These are phyloP conservation scores for Cerceris rybyensis DNA, from an alignment of 2,888 invertebrate genomes.

Conservation along the genomic window DNA sequence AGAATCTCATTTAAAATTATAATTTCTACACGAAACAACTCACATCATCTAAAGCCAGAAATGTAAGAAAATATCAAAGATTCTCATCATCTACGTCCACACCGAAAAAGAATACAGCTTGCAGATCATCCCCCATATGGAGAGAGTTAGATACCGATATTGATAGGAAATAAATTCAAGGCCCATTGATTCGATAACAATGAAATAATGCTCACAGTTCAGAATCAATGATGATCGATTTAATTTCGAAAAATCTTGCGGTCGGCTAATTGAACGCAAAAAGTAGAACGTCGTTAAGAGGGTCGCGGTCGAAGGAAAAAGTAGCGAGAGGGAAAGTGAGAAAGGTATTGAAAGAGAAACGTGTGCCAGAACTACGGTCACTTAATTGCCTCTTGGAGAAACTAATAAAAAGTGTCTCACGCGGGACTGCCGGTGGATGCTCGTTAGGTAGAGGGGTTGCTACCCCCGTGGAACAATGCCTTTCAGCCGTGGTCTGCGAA, in stretches of 20 bases:
- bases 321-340: slow-evolving; percentile 9
- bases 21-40: no score
- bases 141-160: no score
- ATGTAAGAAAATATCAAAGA: no score
- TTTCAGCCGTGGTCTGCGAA: slow-evolving; percentile 47
- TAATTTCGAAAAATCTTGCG: slow-evolving; percentile 19
- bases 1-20: no score
- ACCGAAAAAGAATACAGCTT: no score
- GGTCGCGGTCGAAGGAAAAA: slow-evolving; percentile 7
- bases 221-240: slow-evolving; percentile 51
- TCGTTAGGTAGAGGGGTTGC: slow-evolving; percentile 11
- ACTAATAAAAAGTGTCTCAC: slow-evolving; percentile 74
- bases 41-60: no score
- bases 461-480: slow-evolving; percentile 51
- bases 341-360: slow-evolving; percentile 37
- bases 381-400: slow-evolving; percentile 73
- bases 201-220: background rate
- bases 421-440: slow-evolving; percentile 36
- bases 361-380: slow-evolving; percentile 64
- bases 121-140: no score
- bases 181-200: background rate
- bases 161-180: background rate
- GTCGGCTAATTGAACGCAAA: slow-evolving; percentile 42
- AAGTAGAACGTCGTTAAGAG: slow-evolving; percentile 8
- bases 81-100: no score